Evolutionary conservation across 2,113 vertebrate species (phyloP).

Genomic region (Delphinapterus leucas): DNA sequence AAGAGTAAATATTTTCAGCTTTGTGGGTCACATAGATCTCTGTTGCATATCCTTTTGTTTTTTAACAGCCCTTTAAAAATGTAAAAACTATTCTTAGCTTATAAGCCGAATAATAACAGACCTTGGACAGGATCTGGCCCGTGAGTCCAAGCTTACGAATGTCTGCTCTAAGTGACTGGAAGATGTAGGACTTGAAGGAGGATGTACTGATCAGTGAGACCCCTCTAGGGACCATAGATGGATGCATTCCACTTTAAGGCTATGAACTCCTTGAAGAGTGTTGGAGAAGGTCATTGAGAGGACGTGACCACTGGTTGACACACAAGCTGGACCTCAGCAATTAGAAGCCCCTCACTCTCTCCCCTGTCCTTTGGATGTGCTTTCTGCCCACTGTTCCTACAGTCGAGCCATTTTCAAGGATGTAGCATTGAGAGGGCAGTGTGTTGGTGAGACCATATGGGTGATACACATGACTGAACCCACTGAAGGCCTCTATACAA

Average conservation of each 20-base stretch:
- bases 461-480: neutral
- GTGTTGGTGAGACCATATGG: neutral
- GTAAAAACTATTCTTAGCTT: neutral
- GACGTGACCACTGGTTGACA: neutral
- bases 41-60: neutral
- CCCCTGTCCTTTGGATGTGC: neutral
- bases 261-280: neutral
- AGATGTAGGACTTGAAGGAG: neutral
- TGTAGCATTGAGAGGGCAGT: neutral
- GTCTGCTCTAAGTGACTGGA: neutral
- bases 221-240: fast-evolving
- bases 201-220: neutral
- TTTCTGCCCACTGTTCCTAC: neutral
- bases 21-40: neutral
- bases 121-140: neutral
- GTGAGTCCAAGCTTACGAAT: fast-evolving
- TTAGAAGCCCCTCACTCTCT: neutral
- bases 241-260: neutral
- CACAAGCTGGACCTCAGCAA: neutral
- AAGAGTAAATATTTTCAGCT: neutral
- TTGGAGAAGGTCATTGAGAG: neutral
- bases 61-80: neutral
- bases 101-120: neutral
- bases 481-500: neutral
- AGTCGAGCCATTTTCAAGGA: neutral